Evolutionary conservation across 2,113 vertebrate species (phyloP), one percentile per base, ranked within the genome.

Genomic region (Podiceps cristatus): DNA sequence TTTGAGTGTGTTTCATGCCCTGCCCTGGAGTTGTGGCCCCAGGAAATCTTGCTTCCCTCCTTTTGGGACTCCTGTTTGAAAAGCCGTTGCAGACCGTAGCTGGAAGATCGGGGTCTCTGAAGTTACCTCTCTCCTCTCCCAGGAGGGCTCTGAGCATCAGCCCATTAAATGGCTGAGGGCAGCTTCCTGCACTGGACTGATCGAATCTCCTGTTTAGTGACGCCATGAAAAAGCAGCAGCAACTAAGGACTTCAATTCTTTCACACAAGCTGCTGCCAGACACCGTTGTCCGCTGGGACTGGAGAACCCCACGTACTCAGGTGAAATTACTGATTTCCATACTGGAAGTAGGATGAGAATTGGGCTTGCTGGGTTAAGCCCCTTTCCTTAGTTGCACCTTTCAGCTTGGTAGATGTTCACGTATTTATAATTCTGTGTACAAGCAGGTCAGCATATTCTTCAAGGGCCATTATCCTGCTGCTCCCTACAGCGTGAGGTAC

Each of bases 361-460:
- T 3, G 9, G 49, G 20, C 55, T 86, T 6, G 0, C 6, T 42
- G 47, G 37, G 50, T 60, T 14, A 52, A 69, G 7, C 37, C 35
- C 42, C 35, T 44, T 72, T 55, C n/a, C 67, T 69, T 62, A 53
- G 33, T 6, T 29, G 31, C 44, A 44, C 69, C 69, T 67, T 24
- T 63, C 87, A 20, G 7, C 28, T 29, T 50, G 69, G 16, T 50
- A 40, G 50, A 16, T 60, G 77, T 29, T 80, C 68, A 3, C 16
- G 3, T 72, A 59, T 96, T 97, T 96, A 74, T 85, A 96, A 90
- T 77, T 71, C 56, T 7, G 19, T 9, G 35, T 45, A 81, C 76
- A 9, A 35, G 71, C 92, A 55, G 96, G 78, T 97, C 98, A 98
- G 98, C 97, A 95, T 55, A 90, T 98, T 98, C 92, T n/a, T 78